Base-by-base conservation (phyloP, 1,140 invertebrate genomes). In the Zaprionus kolodkinae region DNA sequence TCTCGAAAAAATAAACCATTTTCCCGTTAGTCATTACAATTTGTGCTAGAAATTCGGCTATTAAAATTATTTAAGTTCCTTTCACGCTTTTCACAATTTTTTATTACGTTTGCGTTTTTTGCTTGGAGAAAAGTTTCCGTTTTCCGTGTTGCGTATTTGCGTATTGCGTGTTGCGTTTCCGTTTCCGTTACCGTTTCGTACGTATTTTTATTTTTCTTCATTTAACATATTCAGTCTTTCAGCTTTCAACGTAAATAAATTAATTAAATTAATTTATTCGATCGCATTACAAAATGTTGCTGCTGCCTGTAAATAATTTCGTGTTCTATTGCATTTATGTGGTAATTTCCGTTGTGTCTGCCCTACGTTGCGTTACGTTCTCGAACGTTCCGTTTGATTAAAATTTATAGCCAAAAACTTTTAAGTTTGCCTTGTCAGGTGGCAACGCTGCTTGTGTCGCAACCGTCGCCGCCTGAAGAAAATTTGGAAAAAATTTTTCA, bases 151-250 rank as follows among this genome's bases (percentile, higher is more conserved):
- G 72, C 36, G 59, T 83, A 78, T 81, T 67, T 71, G 72, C 36
- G 59, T 83, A 78, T 81, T 71, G 63, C 61, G 50, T 65, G 7
- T 79, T 79, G 71, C 65, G 80, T 65, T 79, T 69, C 59, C 38
- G 57, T 64, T 72, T 72, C 60, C 65, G 80, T 64, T 79, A 71
- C 57, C 36, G 57, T 64, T 72, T 69, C 60, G 57, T 77, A 73
- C 68, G 61, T 75, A 55, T 54, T 72, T 66, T 45, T 62, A 15
- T 45, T 72, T 78, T 30, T 30, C 27, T 30, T 84, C 70, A 75
- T 76, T 88, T 88, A 91, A 91, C 88, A 91, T 87, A 91, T 91
- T 91, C 88, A 91, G 88, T 91, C 88, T 91, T 91, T 91, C 83
- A 91, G 87, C 88, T 88, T 88, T 85, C 63, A 91, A 87, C 78